Base-by-base conservation (phyloP, 1,140 invertebrate species). In the Bombyx mandarina region DNA sequence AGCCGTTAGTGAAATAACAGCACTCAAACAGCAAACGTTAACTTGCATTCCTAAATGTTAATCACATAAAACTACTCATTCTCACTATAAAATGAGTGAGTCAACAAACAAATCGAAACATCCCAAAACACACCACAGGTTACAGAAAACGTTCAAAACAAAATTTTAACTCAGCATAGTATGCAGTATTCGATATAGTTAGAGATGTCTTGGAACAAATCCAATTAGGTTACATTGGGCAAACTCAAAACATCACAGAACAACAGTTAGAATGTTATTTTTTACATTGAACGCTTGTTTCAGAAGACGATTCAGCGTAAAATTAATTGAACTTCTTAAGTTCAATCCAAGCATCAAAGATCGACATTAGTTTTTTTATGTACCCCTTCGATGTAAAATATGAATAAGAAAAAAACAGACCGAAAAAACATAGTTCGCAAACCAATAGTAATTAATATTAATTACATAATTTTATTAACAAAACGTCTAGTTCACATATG, bases 1-100 rank as follows among this genome's bases (percentile, higher is more conserved):
- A 88, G 79, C 81, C 84, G 81, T 84, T 86, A 86, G 83, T 84
- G 69, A 65, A 71, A 75, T 83, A 86, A 84, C 82, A 86, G 78
- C 79, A 86, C 78, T 75, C 79, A 78, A 62, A 59, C 61, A 56
- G 10, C 46, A 56, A 12, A 18, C 46, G 43, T 56, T 35, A 56
- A 45, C 10, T 49, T 10, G 35, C 49, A 48, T 26, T 46, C 49
- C 42, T 7, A 49, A 48, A 45, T 43, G 26, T 18, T 12, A 48
- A n/a, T 54, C n/a, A 45, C 22, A 56, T 12, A 48, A 43, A 48
- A 47, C 22, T 57, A 57, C 52, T 57, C 54, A 60, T 57, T 10
- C 43, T 22, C 46, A 63, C 57, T 43, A 58, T 43, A 43, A 52
- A 54, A 8, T 18, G 8, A n/a, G 9, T 44, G 35, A 43, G 47